phyloP scores from a whole-genome alignment of 2,888 invertebrate genomes.

The Chymomyza caudatula region DNA sequence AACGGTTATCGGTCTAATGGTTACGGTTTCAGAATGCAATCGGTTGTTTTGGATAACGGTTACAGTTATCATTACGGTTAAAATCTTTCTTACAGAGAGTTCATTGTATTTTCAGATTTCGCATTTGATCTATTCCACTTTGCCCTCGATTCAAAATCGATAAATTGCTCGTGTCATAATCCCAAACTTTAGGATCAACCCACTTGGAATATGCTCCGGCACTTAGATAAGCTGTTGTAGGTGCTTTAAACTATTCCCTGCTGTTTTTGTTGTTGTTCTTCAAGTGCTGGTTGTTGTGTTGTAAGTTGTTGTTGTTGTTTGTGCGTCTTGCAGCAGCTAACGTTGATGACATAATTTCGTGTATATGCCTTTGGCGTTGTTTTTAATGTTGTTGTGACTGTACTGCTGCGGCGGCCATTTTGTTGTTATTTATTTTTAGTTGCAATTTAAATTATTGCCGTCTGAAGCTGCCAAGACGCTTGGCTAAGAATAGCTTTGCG shows the following conservation, averaged over 20 bases:
- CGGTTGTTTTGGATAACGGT: too few species aligned
- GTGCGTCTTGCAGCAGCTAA: slow-evolving; percentile 12
- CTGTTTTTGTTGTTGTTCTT: background rate
- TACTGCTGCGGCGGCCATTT: background rate
- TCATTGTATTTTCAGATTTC: background rate
- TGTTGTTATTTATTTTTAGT: slow-evolving; percentile 51
- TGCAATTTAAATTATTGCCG: slow-evolving; percentile 39
- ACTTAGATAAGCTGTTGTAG: background rate
- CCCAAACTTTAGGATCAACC: too few species aligned
- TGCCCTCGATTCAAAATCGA: background rate
- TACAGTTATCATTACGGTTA: too few species aligned
- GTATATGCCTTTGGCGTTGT: slow-evolving; percentile 13
- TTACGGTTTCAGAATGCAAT: too few species aligned
- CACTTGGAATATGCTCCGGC: too few species aligned
- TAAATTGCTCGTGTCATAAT: background rate
- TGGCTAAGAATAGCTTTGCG: slow-evolving; percentile 35
- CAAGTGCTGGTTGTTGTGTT: background rate
- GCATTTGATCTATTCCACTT: background rate
- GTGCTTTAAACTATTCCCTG: background rate
- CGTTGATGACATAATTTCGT: slow-evolving; percentile 42
- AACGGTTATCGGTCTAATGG: too few species aligned
- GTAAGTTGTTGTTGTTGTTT: slow-evolving; percentile 10
- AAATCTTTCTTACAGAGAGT: too few species aligned
- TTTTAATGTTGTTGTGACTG: slow-evolving; percentile 11
- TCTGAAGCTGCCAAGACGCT: slow-evolving; percentile 15